Evolutionary conservation across 2,888 invertebrate species (phyloP), one percentile per base, ranked within the genome.

Genomic region (Alloscopus bannaensis): DNA sequence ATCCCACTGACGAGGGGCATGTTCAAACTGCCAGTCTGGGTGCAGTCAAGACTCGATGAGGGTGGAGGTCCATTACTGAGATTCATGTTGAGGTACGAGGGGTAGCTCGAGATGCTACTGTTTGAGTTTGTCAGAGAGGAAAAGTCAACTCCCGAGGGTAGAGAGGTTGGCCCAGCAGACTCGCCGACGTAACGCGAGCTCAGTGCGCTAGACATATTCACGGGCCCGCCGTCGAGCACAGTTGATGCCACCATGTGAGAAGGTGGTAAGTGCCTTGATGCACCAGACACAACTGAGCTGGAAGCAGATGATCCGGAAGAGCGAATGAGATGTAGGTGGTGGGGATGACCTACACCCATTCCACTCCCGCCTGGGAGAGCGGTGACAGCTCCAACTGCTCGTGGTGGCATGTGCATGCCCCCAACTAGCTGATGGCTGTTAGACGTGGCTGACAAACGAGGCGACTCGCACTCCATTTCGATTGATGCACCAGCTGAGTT

Each of bases 381-480:
- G 86, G 86, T 81, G 84, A 86, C 80, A 47, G 65, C 84, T 59
- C 82, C 84, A 29, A 64, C 62, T 3, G 73, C 64, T 40, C 68
- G 65, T 40, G 73, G 83, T 26, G 45, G 70, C 42, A 71, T 29
- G 31, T 71, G 71, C 31, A 64, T 65, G 22, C 65, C 29, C 18
- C 78, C 71, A 1, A 71, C 78, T n/a, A 78, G 20, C 18, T 60
- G 78, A 24, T 73, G 68, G 69, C 66, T 69, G 3, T 65, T 28
- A 6, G 69, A 66, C 22, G 78, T 57, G 2, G 65, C 64, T 36
- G 83, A 75, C 47, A 86, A 77, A 31, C 86, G 90, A 70, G 93
- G 92, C 84, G 92, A 92, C 88, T 93, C 93, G 90, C 95, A 95
- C 87, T 95, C 94, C 93, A 95, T 95, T 85, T 93, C 92, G 84